phyloP scores from a whole-genome alignment of 2,888 invertebrate species.

The Slavum lentiscoides region DNA sequence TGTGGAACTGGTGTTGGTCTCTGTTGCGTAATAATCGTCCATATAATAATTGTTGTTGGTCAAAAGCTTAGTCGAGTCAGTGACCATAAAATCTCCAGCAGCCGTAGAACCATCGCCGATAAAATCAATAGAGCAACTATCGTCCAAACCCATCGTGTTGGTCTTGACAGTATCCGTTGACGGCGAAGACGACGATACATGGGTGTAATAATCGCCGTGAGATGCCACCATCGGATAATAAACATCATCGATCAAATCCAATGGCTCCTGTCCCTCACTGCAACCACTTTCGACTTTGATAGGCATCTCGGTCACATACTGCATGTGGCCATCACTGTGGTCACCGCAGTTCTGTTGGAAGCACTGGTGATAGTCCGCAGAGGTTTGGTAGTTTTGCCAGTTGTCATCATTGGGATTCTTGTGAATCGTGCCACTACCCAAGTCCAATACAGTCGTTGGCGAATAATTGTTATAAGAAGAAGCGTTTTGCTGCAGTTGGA shows the following conservation, averaged over 20 bases:
- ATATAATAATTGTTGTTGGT: conserved; percentile 27
- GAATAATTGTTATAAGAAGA: conserved; percentile 60
- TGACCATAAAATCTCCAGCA: conserved; percentile 7
- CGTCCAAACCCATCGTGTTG: not conserved
- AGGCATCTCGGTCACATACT: not conserved
- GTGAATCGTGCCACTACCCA: conserved; percentile 73
- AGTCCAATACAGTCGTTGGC: conserved; percentile 72
- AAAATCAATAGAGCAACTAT: conserved; percentile 15
- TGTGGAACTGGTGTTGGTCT: not conserved
- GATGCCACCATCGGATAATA: not conserved
- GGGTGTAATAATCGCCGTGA: not conserved
- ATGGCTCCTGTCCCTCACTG: not conserved
- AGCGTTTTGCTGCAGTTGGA: not conserved
- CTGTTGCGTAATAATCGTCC: conserved; percentile 7
- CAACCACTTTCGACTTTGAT: conserved; percentile 3
- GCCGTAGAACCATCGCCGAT: conserved; percentile 10
- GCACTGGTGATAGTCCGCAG: not conserved
- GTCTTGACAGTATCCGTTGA: not conserved
- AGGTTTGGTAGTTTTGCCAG: conserved; percentile 4
- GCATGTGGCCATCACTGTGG: not conserved
- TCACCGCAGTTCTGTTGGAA: conserved; percentile 2
- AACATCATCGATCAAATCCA: not conserved
- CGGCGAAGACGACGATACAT: not conserved
- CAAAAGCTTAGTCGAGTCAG: conserved; percentile 19
- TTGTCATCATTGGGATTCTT: conserved; percentile 61